phyloP scores from a whole-genome alignment of 2,113 vertebrate genomes.

The Miniopterus natalensis region DNA sequence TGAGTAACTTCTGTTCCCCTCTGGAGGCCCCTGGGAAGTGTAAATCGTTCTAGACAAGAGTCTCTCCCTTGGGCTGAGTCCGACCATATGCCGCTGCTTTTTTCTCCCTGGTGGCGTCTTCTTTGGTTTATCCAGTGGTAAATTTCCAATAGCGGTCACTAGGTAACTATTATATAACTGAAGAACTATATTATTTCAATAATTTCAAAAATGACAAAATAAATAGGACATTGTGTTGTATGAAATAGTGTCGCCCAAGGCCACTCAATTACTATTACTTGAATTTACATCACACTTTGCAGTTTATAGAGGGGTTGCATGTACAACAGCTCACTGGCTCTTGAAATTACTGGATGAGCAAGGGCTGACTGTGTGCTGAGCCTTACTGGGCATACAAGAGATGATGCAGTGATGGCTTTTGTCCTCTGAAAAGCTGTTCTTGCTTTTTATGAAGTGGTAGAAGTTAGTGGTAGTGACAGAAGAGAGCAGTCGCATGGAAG shows the following conservation, averaged over 20 bases:
- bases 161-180: background rate
- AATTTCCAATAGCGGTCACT: background rate
- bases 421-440: background rate
- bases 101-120: background rate
- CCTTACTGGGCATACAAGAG: background rate
- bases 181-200: background rate
- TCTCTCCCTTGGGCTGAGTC: background rate
- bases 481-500: background rate
- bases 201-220: constrained; percentile 43
- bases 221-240: background rate
- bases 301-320: background rate
- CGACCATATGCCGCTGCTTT: background rate
- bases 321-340: background rate
- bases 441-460: background rate
- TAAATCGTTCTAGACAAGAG: background rate
- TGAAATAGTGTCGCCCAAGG: background rate
- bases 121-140: background rate
- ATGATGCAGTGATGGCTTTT: background rate
- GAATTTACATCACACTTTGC: background rate
- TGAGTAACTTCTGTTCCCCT: background rate
- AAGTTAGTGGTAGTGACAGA: background rate
- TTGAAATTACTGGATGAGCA: background rate
- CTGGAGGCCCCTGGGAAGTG: background rate
- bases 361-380: background rate
- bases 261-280: background rate